Evolutionary conservation across 2,113 vertebrate genomes (phyloP), one percentile per base, ranked within the genome.

Genomic region (Nerophis ophidion): DNA sequence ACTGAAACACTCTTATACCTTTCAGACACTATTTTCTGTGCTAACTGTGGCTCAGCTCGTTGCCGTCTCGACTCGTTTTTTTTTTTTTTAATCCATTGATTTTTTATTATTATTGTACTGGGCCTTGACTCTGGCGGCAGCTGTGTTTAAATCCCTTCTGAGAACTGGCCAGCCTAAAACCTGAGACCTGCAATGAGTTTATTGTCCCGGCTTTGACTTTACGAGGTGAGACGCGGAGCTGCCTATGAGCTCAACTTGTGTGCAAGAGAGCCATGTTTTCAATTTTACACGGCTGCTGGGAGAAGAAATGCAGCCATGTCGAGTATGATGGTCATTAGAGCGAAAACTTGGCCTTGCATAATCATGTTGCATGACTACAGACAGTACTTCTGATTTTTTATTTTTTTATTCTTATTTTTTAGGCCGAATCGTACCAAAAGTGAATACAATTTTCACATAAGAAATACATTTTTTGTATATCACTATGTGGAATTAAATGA

Each of bases 171-270:
- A 17, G 64, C 70, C 65, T 61, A 57, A 56, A 26, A 70, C 73
- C 50, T 70, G 46, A 77, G 55, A 50, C 65, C 60, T 26, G 68
- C 64, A 35, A 72, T 60, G 65, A 57, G 26, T 71, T 85, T 76
- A 71, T 40, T 33, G 70, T 70, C 52, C 48, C 34, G 14, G 33
- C 55, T 42, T 55, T 68, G 19, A 15, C 61, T 12, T 80, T 71
- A 38, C 48, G 68, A 80, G 74, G 76, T 68, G 66, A 76, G 74
- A 74, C 42, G 4, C 60, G 68, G 53, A 65, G 9, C 52, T 46
- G 67, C 57, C 62, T 65, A 35, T 61, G 60, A 75, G 66, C 66
- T 66, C 56, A 56, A 57, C 51, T 55, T 68, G 52, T 68, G 57
- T 57, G 62, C 59, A 60, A 34, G 60, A 42, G 60, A 12, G 44